Conservation (phyloP, 1,140 invertebrate genomes). For the Phymastichus coffea region DNA sequence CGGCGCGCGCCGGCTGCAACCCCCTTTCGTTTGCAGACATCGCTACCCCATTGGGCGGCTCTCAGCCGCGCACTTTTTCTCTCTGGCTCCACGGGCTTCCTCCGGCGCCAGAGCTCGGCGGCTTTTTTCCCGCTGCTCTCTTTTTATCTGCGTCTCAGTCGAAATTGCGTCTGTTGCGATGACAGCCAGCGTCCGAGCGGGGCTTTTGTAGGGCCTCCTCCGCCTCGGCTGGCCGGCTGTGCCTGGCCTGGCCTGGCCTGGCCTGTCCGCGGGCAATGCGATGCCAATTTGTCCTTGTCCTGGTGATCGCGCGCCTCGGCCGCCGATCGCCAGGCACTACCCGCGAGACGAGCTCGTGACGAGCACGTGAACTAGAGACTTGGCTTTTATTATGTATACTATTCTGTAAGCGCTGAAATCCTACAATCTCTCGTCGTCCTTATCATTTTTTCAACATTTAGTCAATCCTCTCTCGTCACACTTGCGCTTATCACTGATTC, state of each 20-base stretch:
- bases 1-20: constrained; percentile 9
- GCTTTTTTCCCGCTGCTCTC: background rate
- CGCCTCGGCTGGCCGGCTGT: no score
- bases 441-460: constrained; percentile 17
- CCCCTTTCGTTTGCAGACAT: constrained; percentile 32
- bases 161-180: constrained; percentile 41
- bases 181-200: constrained; percentile 6
- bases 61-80: constrained; percentile 26
- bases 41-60: background rate
- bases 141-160: constrained; percentile 10
- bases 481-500: constrained; percentile 11
- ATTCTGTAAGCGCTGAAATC: constrained; percentile 14
- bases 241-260: no score
- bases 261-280: no score
- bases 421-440: background rate
- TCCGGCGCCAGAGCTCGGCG: background rate
- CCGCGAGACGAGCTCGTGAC: background rate
- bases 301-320: no score
- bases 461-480: constrained; percentile 1
- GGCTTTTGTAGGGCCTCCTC: constrained; percentile 33
- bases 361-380: background rate
- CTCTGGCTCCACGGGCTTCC: constrained; percentile 22
- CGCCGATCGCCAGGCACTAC: no score
- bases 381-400: constrained; percentile 1
- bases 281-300: no score